Conservation (phyloP, 2,888 invertebrate genomes). For the Adineta ricciae region DNA sequence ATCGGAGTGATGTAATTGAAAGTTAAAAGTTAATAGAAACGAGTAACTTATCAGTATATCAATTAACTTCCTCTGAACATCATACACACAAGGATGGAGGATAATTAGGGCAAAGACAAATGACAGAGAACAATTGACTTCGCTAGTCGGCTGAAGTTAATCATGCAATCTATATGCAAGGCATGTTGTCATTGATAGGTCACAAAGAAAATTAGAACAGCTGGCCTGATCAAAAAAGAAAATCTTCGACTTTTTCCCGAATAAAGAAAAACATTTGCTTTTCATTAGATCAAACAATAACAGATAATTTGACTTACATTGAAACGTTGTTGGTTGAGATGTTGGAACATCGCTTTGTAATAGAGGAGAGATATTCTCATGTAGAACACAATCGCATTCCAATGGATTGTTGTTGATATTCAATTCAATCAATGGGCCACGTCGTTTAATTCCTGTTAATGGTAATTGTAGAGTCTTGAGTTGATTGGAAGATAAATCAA, state of each 20-base stretch:
- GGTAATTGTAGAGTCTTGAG: background rate
- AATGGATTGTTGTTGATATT: constrained; percentile 11
- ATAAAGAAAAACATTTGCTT: background rate
- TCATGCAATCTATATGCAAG: background rate
- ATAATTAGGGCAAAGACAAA: too few species aligned
- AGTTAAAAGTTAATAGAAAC: too few species aligned
- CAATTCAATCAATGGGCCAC: constrained; percentile 9
- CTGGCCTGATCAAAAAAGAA: background rate
- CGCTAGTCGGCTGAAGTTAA: background rate
- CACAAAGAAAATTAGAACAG: background rate
- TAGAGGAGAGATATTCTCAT: background rate
- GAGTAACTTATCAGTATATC: too few species aligned
- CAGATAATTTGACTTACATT: background rate
- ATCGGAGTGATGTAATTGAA: too few species aligned
- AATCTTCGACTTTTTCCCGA: background rate
- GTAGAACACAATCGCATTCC: background rate
- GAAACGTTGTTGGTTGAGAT: background rate
- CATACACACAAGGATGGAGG: too few species aligned
- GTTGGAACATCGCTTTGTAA: background rate
- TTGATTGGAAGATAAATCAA: background rate
- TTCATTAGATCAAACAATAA: background rate
- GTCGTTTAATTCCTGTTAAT: background rate
- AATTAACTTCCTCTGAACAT: too few species aligned
- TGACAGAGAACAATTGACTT: background rate
- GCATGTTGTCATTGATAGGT: background rate